Percentiles rank a stretch among this genome's conserved stretches.
phyloP scores from a whole-genome alignment of 1,140 invertebrate genomes.

The Papilio glaucus region DNA sequence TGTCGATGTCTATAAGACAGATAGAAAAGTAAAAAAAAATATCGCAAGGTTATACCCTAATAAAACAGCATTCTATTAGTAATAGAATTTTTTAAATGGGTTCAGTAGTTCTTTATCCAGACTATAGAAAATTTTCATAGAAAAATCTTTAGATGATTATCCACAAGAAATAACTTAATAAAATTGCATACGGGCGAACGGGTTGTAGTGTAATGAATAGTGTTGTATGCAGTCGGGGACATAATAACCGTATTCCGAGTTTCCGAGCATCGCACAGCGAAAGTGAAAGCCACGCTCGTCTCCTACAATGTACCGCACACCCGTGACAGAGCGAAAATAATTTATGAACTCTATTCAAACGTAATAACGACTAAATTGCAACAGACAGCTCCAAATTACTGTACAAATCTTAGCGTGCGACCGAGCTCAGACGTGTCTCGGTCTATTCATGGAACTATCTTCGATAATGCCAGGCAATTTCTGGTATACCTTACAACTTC shows the following conservation, averaged over 20 bases:
- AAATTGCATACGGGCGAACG: neutral
- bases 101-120: too few species aligned
- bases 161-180: neutral
- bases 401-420: neutral
- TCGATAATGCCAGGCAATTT: conserved; percentile 1
- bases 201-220: neutral
- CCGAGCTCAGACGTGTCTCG: neutral
- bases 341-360: neutral
- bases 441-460: neutral
- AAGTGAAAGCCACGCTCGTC: conserved; percentile 25
- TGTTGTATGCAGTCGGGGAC: conserved; percentile 1
- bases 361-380: conserved; percentile 9
- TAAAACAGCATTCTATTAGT: too few species aligned
- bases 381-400: neutral
- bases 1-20: too few species aligned
- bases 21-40: too few species aligned
- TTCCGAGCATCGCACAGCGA: neutral
- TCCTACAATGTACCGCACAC: conserved; percentile 15
- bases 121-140: too few species aligned
- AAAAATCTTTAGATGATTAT: too few species aligned
- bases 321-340: neutral
- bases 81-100: too few species aligned
- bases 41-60: too few species aligned
- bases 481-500: neutral
- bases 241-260: conserved; percentile 11